Conservation (phyloP, 2,113 vertebrate genomes). For the Eretmochelys imbricata region DNA sequence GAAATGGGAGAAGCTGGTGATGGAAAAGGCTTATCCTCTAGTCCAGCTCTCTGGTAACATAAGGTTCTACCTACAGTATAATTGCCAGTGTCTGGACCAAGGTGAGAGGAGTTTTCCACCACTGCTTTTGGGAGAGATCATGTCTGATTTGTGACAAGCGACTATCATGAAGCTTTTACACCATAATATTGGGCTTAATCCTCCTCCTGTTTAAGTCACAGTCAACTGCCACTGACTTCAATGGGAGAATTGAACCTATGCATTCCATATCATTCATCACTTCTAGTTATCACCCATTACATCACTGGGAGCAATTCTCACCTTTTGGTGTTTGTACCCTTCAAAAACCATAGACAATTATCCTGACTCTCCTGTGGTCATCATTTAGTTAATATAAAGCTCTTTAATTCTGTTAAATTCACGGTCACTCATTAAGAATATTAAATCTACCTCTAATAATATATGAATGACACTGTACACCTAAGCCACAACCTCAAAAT, state of each 20-base stretch:
- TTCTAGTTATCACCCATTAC: neutral
- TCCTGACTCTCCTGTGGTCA: neutral
- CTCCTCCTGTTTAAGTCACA: neutral
- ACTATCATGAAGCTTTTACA: neutral
- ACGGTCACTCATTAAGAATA: neutral
- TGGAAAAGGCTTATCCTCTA: neutral
- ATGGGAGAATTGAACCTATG: neutral
- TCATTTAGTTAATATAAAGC: neutral
- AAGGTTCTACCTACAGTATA: neutral
- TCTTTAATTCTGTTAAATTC: neutral
- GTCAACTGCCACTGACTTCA: neutral
- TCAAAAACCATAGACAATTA: neutral
- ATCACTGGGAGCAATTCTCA: neutral
- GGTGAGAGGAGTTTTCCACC: neutral
- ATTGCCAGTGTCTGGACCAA: neutral
- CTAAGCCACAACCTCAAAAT: slow-evolving; percentile 36
- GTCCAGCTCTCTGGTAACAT: neutral
- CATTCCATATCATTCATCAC: neutral
- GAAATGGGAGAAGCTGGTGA: neutral
- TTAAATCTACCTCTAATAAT: neutral
- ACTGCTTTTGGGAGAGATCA: neutral
- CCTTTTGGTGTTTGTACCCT: neutral
- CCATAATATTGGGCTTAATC: neutral
- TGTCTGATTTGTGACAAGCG: neutral
- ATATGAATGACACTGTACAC: slow-evolving; percentile 22